A percentile compares a stretch with the other conserved stretches of the same genome.
Evolutionary conservation across 2,797 vertebrate genomes (phyloP).

Genomic region (Pantherophis alleghaniensis): DNA sequence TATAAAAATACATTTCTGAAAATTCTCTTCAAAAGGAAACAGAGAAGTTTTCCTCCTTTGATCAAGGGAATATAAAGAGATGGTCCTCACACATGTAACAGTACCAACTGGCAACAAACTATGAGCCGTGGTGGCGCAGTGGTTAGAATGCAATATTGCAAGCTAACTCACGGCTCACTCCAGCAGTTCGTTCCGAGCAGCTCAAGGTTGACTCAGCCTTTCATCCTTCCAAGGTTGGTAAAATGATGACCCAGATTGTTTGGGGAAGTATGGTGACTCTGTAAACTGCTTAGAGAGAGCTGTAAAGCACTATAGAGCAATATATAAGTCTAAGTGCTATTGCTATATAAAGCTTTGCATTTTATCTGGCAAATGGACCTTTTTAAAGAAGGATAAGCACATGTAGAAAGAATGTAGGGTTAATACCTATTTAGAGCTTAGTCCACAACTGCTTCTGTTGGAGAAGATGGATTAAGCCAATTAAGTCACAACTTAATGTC

Average conservation of each 20-base stretch:
- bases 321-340: no score
- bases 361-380: conserved; percentile 6
- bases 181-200: neutral
- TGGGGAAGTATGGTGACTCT: no score
- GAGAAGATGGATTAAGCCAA: conserved; percentile 24
- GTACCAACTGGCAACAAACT: neutral
- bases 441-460: conserved; percentile 7
- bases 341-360: neutral
- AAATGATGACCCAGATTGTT: no score
- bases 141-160: neutral
- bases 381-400: neutral
- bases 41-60: neutral
- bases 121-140: neutral
- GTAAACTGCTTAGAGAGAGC: no score
- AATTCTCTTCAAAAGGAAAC: neutral
- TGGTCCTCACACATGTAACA: neutral
- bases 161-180: neutral
- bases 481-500: neutral
- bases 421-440: conserved; percentile 29
- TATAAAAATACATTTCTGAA: no score
- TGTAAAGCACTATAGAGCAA: no score
- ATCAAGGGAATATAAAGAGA: conserved; percentile 12
- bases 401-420: conserved; percentile 17
- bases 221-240: no score
- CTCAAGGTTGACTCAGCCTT: no score